Evolutionary conservation across 2,113 vertebrate species (phyloP), one percentile per base, ranked within the genome.

Genomic region (Limanda limanda): DNA sequence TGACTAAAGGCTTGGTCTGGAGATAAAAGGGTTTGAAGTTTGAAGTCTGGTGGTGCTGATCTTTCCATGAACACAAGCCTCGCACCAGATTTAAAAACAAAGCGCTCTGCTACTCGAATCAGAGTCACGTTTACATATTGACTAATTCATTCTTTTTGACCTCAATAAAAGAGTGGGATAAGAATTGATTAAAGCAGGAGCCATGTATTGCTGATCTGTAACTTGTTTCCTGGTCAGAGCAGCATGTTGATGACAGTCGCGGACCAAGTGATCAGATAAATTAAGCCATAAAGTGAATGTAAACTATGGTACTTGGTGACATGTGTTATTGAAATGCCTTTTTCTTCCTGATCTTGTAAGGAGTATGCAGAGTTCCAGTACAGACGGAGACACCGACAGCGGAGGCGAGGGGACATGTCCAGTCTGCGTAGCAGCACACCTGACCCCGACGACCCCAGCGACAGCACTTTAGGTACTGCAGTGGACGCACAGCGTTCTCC

Each of bases 281-380:
- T 47, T 0, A 31, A 52, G 45, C 17, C 35, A 5, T 5, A 11
- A 21, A 35, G 35, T 15, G 1, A 61, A 61, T 31, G 3, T 12
- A 12, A 65, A 27, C 35, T 11, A 9, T 40, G 20, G n/a, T 64
- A 12, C 31, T 57, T 42, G 25, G 7, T 72, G 31, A 31, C 8
- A 63, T n/a, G 18, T 8, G 2, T 61, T 20, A 55, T 42, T 18
- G 51, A 37, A 45, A 48, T 37, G 21, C 35, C 0, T 4, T 31
- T 18, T 56, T 23, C 56, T 27, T 67, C 18, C 3, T 69, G 7
- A 5, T 40, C 9, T 73, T 92, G 94, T 80, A 92, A 99, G 97
- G 98, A 97, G 92, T 99, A 99, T 91, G 96, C 97, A 90, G 98
- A 99, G 95, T 98, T 99, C 94, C 98, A 99, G 96, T 98, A 97